These are phyloP conservation scores for Zapus hudsonius DNA, from an alignment of 2,113 vertebrate species.

Conservation along the genomic window DNA sequence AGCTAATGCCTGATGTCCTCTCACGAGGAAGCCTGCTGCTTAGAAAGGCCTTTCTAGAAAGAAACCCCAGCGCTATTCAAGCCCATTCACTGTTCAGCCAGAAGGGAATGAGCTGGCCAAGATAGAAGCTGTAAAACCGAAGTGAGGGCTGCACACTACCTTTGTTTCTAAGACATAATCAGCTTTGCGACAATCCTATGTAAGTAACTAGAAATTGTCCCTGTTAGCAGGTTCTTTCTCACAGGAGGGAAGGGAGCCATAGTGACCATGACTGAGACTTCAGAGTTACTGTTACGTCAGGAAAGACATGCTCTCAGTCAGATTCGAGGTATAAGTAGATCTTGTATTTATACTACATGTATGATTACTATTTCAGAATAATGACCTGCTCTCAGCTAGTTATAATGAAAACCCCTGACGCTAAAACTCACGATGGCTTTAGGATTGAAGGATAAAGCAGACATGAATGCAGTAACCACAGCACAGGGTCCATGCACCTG, in stretches of 20 bases:
- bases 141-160: background rate
- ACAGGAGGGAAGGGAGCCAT: background rate
- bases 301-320: background rate
- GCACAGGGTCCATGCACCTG: background rate
- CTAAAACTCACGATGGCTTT: background rate
- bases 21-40: too few relatives aligned
- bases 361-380: background rate
- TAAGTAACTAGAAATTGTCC: too few relatives aligned
- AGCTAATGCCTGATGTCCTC: background rate
- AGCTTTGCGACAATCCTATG: background rate
- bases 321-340: background rate
- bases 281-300: background rate
- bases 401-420: background rate
- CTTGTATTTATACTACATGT: background rate
- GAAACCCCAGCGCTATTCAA: background rate
- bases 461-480: background rate
- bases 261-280: background rate
- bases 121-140: background rate
- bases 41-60: background rate
- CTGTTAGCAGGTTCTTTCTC: background rate
- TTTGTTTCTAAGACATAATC: background rate
- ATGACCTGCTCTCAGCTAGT: background rate
- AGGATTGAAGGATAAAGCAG: background rate
- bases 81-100: background rate
- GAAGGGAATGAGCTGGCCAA: background rate